A percentile compares a stretch with the other conserved stretches of the same genome.
Conservation (phyloP, 2,113 vertebrate genomes). For the Antechinus stuartii region DNA sequence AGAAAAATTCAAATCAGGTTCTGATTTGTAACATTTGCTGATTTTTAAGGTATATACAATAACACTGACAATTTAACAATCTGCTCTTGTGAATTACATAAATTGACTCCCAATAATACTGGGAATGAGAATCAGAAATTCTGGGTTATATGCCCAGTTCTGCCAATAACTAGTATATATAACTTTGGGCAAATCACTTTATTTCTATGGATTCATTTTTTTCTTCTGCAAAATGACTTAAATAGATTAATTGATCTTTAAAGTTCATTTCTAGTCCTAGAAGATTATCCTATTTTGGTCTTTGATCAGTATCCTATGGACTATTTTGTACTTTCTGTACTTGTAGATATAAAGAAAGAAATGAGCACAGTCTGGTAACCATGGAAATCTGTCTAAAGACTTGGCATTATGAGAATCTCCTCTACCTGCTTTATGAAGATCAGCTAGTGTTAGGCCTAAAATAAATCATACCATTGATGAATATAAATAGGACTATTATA, state of each 20-base stretch:
- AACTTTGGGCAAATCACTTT: conserved; percentile 13
- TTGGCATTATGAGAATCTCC: conserved; percentile 7
- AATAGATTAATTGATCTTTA: too few species aligned
- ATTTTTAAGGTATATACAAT: too few species aligned
- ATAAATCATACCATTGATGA: conserved; percentile 27
- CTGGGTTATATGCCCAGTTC: too few species aligned
- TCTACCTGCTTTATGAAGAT: conserved; percentile 10
- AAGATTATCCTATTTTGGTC: neutral
- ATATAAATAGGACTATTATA: neutral
- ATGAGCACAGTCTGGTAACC: neutral
- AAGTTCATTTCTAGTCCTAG: too few species aligned
- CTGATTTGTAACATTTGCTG: too few species aligned
- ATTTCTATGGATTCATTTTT: neutral
- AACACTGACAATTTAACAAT: too few species aligned
- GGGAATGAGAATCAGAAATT: too few species aligned
- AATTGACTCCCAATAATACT: too few species aligned
- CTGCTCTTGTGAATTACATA: too few species aligned
- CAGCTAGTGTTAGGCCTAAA: conserved; percentile 31
- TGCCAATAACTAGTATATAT: neutral
- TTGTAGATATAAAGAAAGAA: neutral
- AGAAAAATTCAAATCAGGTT: too few species aligned
- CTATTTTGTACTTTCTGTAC: neutral
- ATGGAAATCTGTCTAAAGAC: conserved; percentile 2
- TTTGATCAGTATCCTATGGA: neutral
- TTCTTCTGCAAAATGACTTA: neutral